Evolutionary conservation across 2,113 vertebrate genomes (phyloP).

Genomic region (Formicarius rufipectus): DNA sequence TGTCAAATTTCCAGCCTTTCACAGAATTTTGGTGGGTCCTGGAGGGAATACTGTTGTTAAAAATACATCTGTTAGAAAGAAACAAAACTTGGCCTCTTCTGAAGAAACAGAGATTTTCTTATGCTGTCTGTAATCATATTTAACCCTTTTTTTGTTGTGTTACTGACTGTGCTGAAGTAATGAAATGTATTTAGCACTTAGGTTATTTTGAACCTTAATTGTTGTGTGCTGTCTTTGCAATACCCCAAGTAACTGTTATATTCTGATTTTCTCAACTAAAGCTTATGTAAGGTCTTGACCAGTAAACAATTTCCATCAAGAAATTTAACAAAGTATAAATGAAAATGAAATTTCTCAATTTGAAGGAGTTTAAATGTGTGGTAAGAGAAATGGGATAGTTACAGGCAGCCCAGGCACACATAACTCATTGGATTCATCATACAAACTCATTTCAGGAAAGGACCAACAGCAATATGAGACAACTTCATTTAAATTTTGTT

Average conservation of each 20-base stretch:
- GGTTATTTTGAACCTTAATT: background rate
- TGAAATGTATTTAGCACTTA: background rate
- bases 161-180: background rate
- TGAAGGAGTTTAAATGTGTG: background rate
- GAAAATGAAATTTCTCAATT: background rate
- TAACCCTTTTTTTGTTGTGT: background rate
- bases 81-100: background rate
- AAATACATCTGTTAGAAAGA: background rate
- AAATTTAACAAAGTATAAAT: background rate
- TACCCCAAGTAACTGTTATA: background rate
- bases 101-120: background rate
- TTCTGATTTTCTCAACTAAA: background rate
- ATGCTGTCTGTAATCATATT: background rate
- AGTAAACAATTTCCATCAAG: background rate
- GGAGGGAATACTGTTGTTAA: background rate
- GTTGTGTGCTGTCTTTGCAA: background rate
- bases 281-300: background rate
- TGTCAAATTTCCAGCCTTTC: background rate
- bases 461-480: background rate
- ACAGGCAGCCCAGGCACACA: background rate
- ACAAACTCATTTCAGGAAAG: background rate
- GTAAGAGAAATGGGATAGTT: background rate
- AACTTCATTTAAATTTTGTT: background rate
- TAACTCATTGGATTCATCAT: background rate
- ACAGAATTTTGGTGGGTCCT: background rate